Evolutionary conservation across 2,113 vertebrate genomes (phyloP), one percentile per base, ranked within the genome.

Genomic region (Syngnathus scovelli): DNA sequence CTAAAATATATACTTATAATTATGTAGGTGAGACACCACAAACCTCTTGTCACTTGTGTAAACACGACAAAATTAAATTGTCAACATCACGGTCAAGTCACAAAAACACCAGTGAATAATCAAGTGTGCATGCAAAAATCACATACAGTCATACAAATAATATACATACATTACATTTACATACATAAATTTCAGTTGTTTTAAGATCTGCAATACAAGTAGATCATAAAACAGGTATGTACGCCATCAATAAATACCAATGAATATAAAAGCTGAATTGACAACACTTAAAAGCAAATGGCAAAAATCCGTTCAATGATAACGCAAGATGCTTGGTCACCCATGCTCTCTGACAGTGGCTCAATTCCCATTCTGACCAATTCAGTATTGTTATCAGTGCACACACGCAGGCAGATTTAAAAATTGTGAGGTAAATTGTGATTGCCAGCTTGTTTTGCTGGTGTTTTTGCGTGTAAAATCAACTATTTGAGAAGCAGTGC

Each of bases 261-360:
- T 19, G 15, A 19, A 59, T 38, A 38, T 41, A n/a, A 23, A 44
- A 27, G 21, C 10, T 51, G 48, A 49, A 56, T 0, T 52, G 4
- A 61, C 21, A 46, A 15, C 18, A 36, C 18, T 11, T 8, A 62
- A 54, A 58, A 16, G 19, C 39, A 13, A 41, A 62, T 62, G 12
- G n/a, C n/a, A 27, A 62, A 43, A 44, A 59, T 33, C 72, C 78
- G 85, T 80, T 85, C 78, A 79, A 72, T 48, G 18, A 37, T 13
- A 54, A 66, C 19, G 49, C 19, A 62, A 23, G 36, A 23, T 67
- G 43, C 19, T 43, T 43, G 44, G 52, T 72, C 68, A 82, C 64
- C 61, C 1, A 66, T 66, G 23, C 15, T 9, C 3, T 52, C 16
- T 49, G 60, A 65, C 11, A 15, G n/a, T 13, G 15, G 21, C 61